Base-by-base conservation (phyloP, 2,888 invertebrate genomes). In the Allolobophora icterica region DNA sequence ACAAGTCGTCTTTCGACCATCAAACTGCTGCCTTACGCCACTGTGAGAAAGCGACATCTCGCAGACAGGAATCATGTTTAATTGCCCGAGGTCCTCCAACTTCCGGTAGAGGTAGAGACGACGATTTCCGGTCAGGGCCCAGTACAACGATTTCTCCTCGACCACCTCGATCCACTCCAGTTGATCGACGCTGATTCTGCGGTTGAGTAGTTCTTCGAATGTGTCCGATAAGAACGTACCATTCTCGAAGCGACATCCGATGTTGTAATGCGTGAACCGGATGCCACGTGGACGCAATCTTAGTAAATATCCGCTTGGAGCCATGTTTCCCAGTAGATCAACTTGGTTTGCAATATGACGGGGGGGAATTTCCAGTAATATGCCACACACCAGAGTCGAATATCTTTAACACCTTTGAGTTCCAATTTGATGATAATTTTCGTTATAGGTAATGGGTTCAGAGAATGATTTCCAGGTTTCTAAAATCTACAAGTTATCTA, bases 21-120 rank as follows among this genome's bases (percentile, higher is more conserved):
- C 30, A 24, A 83, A 83, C 33, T n/a, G 19, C 30, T 33, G 83
- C 21, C 83, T 83, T 30, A 83, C 83, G 83, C 33, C 83, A 15
- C 21, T 15, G 83, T 33, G 6, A 33, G 6, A 30, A 3, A 83
- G 30, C 83, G 83, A 83, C 8, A 83, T 1, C n/a, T 33, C 83
- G 8, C 21, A 6, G 19, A 96, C 94, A 91, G 96, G 95, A 93
- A 94, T 89, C 38, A 21, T 34, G 30, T n/a, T 30, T 34, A 89
- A 8, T 30, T 30, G 2, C 40, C 89, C 89, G 40, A 40, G 89
- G n/a, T 33, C n/a, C 89, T 89, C 89, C 40, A 89, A 34, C 30
- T 35, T 30, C 34, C 40, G 35, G 89, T 35, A 89, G 34, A 89
- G n/a, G 89, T 40, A 89, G 19, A 89, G 89, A n/a, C 89, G 35